phyloP scores from a whole-genome alignment of 2,113 vertebrate species.

The Nothocercus nigrocapillus region DNA sequence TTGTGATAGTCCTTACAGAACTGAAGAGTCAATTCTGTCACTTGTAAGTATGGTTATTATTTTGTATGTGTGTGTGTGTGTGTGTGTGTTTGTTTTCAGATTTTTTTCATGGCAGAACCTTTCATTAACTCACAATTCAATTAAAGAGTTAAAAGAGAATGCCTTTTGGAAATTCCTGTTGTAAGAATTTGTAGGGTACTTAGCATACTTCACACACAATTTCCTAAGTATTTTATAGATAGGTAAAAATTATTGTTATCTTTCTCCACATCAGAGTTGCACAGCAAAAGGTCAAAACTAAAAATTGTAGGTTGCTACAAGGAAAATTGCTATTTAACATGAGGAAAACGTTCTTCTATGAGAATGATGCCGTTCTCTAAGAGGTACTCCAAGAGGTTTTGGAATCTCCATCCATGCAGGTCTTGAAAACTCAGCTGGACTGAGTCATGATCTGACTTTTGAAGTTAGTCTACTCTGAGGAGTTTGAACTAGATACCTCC shows the following conservation, averaged over 20 bases:
- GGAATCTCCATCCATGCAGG: rapidly evolving
- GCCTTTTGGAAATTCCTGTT: not conserved
- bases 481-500: not conserved
- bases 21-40: not conserved
- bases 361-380: not conserved
- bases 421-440: not conserved
- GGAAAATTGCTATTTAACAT: not conserved
- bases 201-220: not conserved
- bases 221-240: not conserved
- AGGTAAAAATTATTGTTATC: not conserved
- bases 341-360: not conserved
- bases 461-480: not conserved
- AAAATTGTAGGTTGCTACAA: not conserved
- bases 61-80: too few species aligned
- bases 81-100: not conserved
- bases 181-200: not conserved
- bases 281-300: not conserved
- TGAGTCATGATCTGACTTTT: not conserved
- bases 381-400: not conserved
- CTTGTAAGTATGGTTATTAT: too few species aligned
- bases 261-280: not conserved
- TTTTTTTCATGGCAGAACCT: not conserved
- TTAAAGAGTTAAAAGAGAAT: not conserved
- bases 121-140: not conserved
- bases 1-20: not conserved